A percentile compares a stretch with the other conserved stretches of the same genome.
Conservation (phyloP, 1,140 invertebrate genomes). For the Lasaia peninsularis region DNA sequence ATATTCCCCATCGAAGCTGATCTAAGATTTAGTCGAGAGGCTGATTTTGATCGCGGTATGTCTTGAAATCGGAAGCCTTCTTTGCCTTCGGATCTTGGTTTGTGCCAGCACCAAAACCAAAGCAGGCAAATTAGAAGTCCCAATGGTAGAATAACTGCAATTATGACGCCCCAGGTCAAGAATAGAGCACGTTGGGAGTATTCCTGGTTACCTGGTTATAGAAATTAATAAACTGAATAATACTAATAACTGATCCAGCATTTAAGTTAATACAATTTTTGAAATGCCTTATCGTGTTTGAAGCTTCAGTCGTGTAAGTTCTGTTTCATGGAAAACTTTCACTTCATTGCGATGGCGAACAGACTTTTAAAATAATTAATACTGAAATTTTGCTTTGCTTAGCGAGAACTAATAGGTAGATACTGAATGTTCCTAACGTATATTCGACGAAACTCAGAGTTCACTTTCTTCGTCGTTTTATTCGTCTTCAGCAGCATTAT, state of each 20-base stretch:
- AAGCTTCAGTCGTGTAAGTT: no score
- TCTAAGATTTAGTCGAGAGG: constrained; percentile 77
- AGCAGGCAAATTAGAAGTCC: constrained; percentile 84
- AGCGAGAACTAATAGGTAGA: no score
- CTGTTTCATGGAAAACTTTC: no score
- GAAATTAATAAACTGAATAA: constrained; percentile 24
- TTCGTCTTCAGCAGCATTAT: no score
- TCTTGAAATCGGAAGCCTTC: constrained; percentile 63
- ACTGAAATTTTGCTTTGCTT: no score
- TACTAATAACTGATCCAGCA: not conserved
- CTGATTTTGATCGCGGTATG: constrained; percentile 73
- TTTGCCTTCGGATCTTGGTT: constrained; percentile 68
- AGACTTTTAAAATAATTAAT: no score
- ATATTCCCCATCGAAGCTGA: constrained; percentile 73
- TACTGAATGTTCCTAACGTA: no score
- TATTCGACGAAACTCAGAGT: no score
- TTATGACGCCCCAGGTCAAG: constrained; percentile 84
- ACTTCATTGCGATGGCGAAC: no score
- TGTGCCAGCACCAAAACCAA: constrained; percentile 80
- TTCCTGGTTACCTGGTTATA: constrained; percentile 78
- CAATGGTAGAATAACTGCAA: constrained; percentile 87
- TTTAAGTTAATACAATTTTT: no score
- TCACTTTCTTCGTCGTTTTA: no score
- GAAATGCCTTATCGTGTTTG: no score
- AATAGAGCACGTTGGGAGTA: constrained; percentile 77